A percentile compares a stretch with the other conserved stretches of the same genome.
phyloP scores from a whole-genome alignment of 1,140 invertebrate genomes.

The Anoplophora glabripennis region DNA sequence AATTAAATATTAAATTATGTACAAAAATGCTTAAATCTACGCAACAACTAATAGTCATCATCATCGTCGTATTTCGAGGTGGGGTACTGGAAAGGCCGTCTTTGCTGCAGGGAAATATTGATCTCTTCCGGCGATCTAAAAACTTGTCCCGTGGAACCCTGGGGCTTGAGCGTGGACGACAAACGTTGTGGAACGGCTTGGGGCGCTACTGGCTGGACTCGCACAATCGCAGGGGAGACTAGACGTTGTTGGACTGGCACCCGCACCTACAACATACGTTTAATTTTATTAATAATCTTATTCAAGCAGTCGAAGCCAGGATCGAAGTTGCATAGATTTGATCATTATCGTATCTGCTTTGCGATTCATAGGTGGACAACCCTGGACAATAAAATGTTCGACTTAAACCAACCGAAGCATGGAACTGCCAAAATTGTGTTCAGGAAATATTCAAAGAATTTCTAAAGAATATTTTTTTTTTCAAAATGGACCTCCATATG shows the following conservation, averaged over 20 bases:
- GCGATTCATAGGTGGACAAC: no score
- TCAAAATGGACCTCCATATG: no score
- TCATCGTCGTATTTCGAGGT: constrained; percentile 32
- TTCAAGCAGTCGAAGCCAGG: no score
- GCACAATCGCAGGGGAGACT: no score
- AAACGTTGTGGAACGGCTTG: constrained; percentile 18
- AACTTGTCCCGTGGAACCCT: constrained; percentile 58
- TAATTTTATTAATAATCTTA: background rate
- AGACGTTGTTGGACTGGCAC: constrained; percentile 30
- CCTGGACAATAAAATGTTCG: no score
- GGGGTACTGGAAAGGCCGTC: constrained; percentile 55
- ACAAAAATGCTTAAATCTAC: background rate
- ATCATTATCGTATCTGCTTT: no score
- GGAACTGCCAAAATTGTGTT: no score
- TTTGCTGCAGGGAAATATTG: constrained; percentile 77
- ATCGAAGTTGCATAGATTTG: no score
- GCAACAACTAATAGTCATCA: constrained; percentile 12
- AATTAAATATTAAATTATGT: no score
- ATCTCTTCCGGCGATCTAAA: constrained; percentile 81
- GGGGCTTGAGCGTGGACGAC: constrained; percentile 38
- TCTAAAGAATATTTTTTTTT: no score
- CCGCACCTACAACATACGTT: constrained; percentile 40
- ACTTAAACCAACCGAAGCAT: no score
- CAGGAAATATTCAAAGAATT: no score
- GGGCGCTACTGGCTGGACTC: background rate